phyloP scores from a whole-genome alignment of 2,888 invertebrate genomes.

The Clivina fossor region DNA sequence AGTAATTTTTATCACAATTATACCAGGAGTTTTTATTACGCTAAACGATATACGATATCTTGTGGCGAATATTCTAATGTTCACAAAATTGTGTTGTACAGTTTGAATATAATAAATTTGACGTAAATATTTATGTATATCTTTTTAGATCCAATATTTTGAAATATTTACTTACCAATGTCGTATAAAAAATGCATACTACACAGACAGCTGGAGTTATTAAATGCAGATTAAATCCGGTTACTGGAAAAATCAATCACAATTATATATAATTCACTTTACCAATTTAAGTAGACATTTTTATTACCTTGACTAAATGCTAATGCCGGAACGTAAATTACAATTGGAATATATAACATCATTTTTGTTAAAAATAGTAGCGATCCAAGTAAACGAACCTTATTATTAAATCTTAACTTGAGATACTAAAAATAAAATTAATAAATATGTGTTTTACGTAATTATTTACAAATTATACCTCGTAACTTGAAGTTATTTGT shows the following conservation, averaged over 20 bases:
- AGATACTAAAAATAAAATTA: constrained; percentile 62
- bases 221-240: constrained; percentile 77
- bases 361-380: constrained; percentile 71
- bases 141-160: constrained; percentile 19
- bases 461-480: constrained; percentile 57
- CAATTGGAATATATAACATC: constrained; percentile 78
- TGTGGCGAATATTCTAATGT: constrained; percentile 27
- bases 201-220: constrained; percentile 78
- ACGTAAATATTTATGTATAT: constrained; percentile 3
- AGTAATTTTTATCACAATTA: constrained; percentile 37
- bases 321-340: constrained; percentile 84
- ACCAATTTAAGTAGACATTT: neutral
- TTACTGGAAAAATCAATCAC: constrained; percentile 61
- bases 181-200: constrained; percentile 92
- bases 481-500: constrained; percentile 73
- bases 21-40: constrained; percentile 40
- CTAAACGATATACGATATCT: constrained; percentile 41
- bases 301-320: constrained; percentile 77
- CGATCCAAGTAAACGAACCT: constrained; percentile 69
- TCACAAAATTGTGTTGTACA: constrained; percentile 13
- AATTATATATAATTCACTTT: constrained; percentile 2
- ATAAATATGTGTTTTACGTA: constrained; percentile 18
- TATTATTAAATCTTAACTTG: constrained; percentile 66
- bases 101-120: constrained; percentile 6
- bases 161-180: constrained; percentile 66